Evolutionary conservation across 2,797 vertebrate species (phyloP).

Genomic region (Philypnodon macrostomus): DNA sequence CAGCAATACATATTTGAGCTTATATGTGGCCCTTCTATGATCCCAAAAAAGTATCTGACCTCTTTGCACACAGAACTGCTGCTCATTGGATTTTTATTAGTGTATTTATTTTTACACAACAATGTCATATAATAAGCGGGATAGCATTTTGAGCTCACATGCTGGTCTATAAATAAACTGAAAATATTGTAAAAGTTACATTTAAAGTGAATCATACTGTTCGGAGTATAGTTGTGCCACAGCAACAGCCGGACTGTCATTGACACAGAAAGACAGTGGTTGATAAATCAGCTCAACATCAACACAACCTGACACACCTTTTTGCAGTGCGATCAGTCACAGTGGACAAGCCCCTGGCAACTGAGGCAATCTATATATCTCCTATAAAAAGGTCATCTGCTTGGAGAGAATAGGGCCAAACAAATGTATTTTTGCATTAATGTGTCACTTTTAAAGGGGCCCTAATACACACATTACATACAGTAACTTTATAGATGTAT

Average conservation of each 20-base stretch:
- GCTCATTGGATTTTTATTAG: too few species aligned
- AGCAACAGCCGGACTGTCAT: constrained; percentile 14
- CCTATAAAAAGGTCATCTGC: constrained; percentile 16
- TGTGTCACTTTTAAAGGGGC: neutral
- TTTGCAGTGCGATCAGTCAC: constrained; percentile 7
- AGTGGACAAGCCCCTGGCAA: constrained; percentile 13
- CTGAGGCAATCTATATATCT: constrained; percentile 13
- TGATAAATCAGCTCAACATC: constrained; percentile 27
- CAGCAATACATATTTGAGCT: too few species aligned
- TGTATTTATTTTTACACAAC: too few species aligned
- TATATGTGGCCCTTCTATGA: too few species aligned
- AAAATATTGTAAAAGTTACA: too few species aligned
- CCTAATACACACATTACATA: too few species aligned
- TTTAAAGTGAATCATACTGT: neutral
- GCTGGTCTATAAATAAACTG: too few species aligned
- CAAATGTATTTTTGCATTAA: constrained; percentile 10
- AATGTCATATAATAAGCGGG: too few species aligned
- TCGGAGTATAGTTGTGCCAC: constrained; percentile 7
- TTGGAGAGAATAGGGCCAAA: neutral
- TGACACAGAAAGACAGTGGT: constrained; percentile 38
- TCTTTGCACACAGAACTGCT: too few species aligned
- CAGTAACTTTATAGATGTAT: too few species aligned
- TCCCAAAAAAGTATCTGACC: too few species aligned
- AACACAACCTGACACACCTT: constrained; percentile 6
- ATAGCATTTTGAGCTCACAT: too few species aligned